Conservation (phyloP, 2,797 vertebrate species). For the Danio choprae region DNA sequence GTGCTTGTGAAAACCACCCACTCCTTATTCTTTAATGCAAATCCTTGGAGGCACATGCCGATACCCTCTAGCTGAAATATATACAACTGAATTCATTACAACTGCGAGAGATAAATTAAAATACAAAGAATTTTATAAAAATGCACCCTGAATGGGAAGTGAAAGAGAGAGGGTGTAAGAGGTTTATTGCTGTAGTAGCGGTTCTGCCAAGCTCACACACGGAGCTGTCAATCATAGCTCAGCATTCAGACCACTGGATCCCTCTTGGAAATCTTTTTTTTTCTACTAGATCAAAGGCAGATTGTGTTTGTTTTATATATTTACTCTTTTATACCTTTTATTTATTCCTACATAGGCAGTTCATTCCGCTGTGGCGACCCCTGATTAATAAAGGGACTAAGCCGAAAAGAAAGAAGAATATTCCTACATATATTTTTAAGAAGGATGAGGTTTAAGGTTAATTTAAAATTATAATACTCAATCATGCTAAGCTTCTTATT, state of each 20-base stretch:
- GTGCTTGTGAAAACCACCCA: slow-evolving; percentile 25
- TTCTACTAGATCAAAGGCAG: slow-evolving; percentile 6
- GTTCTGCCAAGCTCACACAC: slow-evolving; percentile 34
- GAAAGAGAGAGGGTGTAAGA: neutral
- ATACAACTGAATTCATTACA: slow-evolving; percentile 21
- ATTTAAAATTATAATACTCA: neutral
- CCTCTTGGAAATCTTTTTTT: slow-evolving; percentile 1
- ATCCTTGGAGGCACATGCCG: slow-evolving; percentile 11
- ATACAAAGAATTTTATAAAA: slow-evolving; percentile 5
- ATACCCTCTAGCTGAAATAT: neutral
- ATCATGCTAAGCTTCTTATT: neutral
- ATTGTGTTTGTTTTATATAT: slow-evolving; percentile 3
- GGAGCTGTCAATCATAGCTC: slow-evolving; percentile 49
- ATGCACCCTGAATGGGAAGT: neutral
- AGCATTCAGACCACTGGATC: slow-evolving; percentile 13
- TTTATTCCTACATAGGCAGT: too few relatives aligned
- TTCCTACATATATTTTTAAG: too few relatives aligned
- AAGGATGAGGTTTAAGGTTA: slow-evolving; percentile 1
- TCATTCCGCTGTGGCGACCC: too few relatives aligned
- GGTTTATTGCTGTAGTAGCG: slow-evolving; percentile 34
- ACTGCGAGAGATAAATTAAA: slow-evolving; percentile 12
- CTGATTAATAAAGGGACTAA: too few relatives aligned
- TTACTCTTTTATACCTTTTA: neutral
- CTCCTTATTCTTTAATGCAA: slow-evolving; percentile 13
- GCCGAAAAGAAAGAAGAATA: too few relatives aligned